phyloP scores from a whole-genome alignment of 2,797 vertebrate genomes.

The Mus caroli region DNA sequence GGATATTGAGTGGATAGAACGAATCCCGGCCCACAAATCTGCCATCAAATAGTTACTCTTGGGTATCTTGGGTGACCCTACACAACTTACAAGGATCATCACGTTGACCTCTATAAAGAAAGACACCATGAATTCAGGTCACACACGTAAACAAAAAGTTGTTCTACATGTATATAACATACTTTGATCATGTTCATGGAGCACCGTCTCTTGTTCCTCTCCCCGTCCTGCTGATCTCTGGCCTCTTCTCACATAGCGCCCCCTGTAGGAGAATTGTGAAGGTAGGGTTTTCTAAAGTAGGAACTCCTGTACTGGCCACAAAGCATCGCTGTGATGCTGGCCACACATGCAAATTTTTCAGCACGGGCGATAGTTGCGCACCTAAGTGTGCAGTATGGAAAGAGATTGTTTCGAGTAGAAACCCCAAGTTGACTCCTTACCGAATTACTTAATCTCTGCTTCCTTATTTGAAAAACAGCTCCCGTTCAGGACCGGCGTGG shows the following conservation, averaged over 20 bases:
- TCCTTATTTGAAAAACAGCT: conserved; percentile 11
- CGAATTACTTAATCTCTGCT: conserved; percentile 34
- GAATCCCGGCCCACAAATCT: neutral
- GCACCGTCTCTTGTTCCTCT: fast-evolving
- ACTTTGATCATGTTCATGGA: neutral
- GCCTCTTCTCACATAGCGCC: neutral
- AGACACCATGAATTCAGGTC: conserved; percentile 27
- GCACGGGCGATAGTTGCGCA: neutral
- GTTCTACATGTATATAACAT: neutral
- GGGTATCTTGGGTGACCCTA: neutral
- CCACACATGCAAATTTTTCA: neutral
- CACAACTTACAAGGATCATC: neutral
- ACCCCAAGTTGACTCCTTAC: neutral
- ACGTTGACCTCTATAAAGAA: conserved; percentile 32
- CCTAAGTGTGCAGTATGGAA: neutral
- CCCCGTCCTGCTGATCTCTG: too few relatives aligned
- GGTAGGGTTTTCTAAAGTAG: neutral
- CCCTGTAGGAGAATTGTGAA: neutral
- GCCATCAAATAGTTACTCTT: neutral
- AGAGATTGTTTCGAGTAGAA: conserved; percentile 53
- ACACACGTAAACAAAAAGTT: neutral
- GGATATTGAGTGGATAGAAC: neutral
- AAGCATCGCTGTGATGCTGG: neutral
- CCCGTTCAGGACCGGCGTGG: neutral
- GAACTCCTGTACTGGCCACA: neutral